Conservation (phyloP, 2,113 vertebrate genomes). For the Petroica traversi region DNA sequence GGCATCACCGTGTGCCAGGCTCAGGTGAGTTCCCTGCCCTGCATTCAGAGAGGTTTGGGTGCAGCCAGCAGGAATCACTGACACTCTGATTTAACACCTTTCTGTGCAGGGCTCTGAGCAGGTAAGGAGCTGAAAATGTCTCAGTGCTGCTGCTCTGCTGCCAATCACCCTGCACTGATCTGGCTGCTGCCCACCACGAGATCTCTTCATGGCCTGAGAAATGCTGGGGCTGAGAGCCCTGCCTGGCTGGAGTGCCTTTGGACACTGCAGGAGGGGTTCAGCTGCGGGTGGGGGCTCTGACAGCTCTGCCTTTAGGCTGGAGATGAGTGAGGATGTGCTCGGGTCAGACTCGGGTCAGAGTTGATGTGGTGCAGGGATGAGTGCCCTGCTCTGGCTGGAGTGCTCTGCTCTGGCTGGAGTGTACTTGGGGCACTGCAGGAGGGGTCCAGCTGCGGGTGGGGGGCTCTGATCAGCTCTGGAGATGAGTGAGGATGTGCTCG, state of each 20-base stretch:
- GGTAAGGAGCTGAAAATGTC: neutral
- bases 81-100: fast-evolving
- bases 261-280: fast-evolving
- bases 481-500: no score
- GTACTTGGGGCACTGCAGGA: no score
- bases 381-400: neutral
- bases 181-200: fast-evolving
- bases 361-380: fast-evolving
- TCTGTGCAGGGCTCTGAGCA: neutral
- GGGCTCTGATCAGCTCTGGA: no score
- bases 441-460: no score
- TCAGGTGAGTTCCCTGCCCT: neutral
- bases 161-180: fast-evolving
- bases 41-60: neutral
- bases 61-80: neutral
- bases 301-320: fast-evolving
- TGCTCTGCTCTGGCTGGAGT: no score
- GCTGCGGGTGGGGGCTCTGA: neutral
- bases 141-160: neutral
- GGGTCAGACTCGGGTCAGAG: neutral
- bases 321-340: fast-evolving
- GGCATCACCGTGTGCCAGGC: fast-evolving
- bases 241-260: neutral
- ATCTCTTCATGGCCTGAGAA: fast-evolving
- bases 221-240: neutral